Percentiles rank a stretch among this genome's conserved stretches.
phyloP scores from a whole-genome alignment of 2,888 invertebrate species.

The Ectropis crepuscularia region DNA sequence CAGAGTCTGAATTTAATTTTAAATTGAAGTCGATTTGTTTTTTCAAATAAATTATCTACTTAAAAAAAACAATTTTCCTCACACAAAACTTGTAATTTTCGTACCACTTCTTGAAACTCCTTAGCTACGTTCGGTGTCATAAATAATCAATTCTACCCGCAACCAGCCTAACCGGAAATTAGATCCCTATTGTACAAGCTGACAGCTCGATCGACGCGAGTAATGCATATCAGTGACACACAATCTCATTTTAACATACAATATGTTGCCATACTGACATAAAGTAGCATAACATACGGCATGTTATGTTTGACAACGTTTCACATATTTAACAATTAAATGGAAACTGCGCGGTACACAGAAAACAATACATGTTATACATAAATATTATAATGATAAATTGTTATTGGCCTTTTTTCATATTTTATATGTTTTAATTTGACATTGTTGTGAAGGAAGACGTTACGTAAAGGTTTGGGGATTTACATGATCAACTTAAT shows the following conservation, averaged over 20 bases:
- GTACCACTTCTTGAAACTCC: neutral
- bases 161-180: constrained; percentile 26
- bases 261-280: constrained; percentile 29
- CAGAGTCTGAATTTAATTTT: too few relatives aligned
- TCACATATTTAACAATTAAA: neutral
- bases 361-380: neutral
- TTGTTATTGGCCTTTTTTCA: neutral
- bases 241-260: constrained; percentile 32
- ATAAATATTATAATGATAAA: neutral
- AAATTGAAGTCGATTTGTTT: too few relatives aligned
- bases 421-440: neutral
- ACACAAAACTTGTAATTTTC: neutral
- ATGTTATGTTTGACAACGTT: constrained; percentile 8
- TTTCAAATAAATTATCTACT: too few relatives aligned
- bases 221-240: constrained; percentile 20
- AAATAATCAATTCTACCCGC: constrained; percentile 13
- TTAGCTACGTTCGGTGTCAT: neutral
- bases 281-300: constrained; percentile 19
- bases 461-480: neutral
- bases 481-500: too few relatives aligned
- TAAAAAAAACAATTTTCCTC: too few relatives aligned
- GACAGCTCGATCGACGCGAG: constrained; percentile 22
- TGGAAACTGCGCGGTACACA: neutral
- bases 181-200: constrained; percentile 21
- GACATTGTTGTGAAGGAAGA: constrained; percentile 1